Evolutionary conservation across 2,113 vertebrate genomes (phyloP), one percentile per base, ranked within the genome.

Genomic region (Gavialis gangeticus): DNA sequence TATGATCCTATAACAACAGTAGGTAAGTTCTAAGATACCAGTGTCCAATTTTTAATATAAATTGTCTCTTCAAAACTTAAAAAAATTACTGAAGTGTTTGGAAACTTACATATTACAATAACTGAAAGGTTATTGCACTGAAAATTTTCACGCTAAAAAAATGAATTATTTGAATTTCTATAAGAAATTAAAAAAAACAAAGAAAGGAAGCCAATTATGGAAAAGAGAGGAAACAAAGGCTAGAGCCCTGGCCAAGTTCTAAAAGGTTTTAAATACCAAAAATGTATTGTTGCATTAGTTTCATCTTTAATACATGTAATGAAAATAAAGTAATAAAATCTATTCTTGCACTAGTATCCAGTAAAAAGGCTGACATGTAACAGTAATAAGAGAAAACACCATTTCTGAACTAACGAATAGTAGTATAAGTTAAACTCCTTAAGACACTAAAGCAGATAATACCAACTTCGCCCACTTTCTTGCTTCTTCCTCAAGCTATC

Each of bases 351-450:
- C 24, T 55, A 90, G 69, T 17, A 89, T 62, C 58, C 77, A 80
- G 15, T 80, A 91, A 87, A 25, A 84, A 4, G 2, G 80, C 37
- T 91, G 46, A 60, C 56, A 84, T 4, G 1, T 37, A 79, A 57
- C 0, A 84, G 1, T 28, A 56, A 95, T 6, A 3, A 17, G 1
- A 1, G 8, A 73, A 81, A 46, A 57, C 79, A 21, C 12, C 2
- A 3, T 77, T 89, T 67, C 2, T 63, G 11, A 92, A 75, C 14
- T 24, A 92, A 80, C 25, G 79, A 46, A n/a, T 2, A 77, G 60
- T 21, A 21, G 85, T 79, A 73, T 22, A 92, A n/a, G 24, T 63
- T 59, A 60, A 89, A 12, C 4, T 67, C 80, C 62, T 73, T 27
- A 64, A 25, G 16, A 12, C 57, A 89, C 14, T 85, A 73, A 46